A percentile compares a stretch with the other conserved stretches of the same genome.
Conservation (phyloP, 2,113 vertebrate species). For the Carassius auratus region DNA sequence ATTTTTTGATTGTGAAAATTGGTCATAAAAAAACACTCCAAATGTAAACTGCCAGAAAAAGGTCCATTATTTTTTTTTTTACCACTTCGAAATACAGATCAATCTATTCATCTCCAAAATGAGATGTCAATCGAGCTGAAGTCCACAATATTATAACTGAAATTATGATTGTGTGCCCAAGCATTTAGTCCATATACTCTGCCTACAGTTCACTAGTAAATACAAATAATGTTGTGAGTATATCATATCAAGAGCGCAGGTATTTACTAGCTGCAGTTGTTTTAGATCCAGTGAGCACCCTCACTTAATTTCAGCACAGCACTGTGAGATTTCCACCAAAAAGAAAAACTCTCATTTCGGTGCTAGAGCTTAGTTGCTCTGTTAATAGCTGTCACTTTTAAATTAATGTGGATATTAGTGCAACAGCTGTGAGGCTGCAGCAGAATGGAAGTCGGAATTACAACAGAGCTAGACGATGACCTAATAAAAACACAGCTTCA, state of each 20-base stretch:
- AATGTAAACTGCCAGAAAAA: background rate
- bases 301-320: slow-evolving; percentile 61
- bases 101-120: background rate
- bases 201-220: background rate
- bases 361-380: slow-evolving; percentile 54
- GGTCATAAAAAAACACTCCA: background rate
- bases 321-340: slow-evolving; percentile 48
- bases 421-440: slow-evolving; percentile 68
- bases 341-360: slow-evolving; percentile 52
- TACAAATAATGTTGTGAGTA: background rate
- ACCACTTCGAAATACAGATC: background rate
- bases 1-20: background rate
- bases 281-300: slow-evolving; percentile 47
- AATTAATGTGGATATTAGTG: slow-evolving; percentile 73
- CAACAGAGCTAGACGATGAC: slow-evolving; percentile 59
- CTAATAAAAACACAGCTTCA: slow-evolving; percentile 59
- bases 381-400: slow-evolving; percentile 69
- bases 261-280: background rate
- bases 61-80: background rate
- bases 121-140: background rate
- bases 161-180: background rate
- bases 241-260: background rate
- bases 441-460: slow-evolving; percentile 66
- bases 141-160: background rate
- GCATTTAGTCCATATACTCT: background rate